Evolutionary conservation across 1,140 invertebrate genomes (phyloP).

Genomic region (Sweltsa coloradensis): DNA sequence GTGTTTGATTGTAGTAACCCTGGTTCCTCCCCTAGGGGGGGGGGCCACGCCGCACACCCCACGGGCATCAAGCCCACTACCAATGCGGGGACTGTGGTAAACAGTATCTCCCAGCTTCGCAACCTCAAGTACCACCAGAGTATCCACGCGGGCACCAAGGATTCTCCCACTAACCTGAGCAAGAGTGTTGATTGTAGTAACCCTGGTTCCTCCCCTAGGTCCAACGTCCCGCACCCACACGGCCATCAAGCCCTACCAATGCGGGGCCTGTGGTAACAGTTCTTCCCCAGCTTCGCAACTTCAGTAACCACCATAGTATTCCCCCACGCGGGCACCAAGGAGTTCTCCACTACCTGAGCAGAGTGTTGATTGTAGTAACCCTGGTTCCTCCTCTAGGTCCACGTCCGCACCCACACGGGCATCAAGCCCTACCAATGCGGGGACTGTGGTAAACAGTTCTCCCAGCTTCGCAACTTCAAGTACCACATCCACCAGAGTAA

Average conservation of each 20-base stretch:
- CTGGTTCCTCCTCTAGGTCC: conserved; percentile 54
- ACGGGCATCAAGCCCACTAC: conserved; percentile 62
- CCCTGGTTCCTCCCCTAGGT: too few relatives aligned
- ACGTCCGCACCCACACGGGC: conserved; percentile 25
- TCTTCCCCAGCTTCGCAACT: too few relatives aligned
- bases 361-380: conserved; percentile 68
- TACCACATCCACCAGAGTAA: conserved; percentile 62
- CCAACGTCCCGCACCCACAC: too few relatives aligned
- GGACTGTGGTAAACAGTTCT: conserved; percentile 67
- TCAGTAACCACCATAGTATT: too few relatives aligned
- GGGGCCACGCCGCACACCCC: too few relatives aligned
- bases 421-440: conserved; percentile 57
- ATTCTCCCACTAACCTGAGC: too few relatives aligned
- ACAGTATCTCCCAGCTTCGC: conserved; percentile 59
- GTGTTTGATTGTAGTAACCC: too few relatives aligned
- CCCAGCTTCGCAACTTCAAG: conserved; percentile 61
- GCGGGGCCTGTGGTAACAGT: too few relatives aligned
- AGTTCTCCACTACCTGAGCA: conserved; percentile 59
- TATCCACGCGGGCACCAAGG: conserved; percentile 56
- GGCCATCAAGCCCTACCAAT: too few relatives aligned
- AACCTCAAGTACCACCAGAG: conserved; percentile 67
- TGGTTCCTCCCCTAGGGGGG: too few relatives aligned
- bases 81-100: conserved; percentile 64
- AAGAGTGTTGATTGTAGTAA: too few relatives aligned
- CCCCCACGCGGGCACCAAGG: too few relatives aligned